These are phyloP conservation scores for Typhlichthys subterraneus DNA, from an alignment of 2,797 vertebrate genomes.

Conservation along the genomic window DNA sequence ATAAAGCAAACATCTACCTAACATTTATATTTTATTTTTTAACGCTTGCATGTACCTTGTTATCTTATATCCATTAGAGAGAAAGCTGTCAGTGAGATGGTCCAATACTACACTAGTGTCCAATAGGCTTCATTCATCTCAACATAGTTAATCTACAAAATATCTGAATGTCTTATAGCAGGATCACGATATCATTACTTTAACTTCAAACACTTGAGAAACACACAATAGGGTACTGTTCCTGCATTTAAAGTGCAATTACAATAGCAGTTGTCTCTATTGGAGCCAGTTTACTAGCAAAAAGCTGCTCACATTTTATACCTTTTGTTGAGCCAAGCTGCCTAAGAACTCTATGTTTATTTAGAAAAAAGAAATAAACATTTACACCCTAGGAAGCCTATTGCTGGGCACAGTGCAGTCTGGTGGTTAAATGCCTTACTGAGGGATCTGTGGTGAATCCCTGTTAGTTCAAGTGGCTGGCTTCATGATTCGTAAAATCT, in stretches of 20 bases:
- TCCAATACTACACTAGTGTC: no score
- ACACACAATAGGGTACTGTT: neutral
- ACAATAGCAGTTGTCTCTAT: neutral
- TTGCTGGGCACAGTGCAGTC: slow-evolving; percentile 1
- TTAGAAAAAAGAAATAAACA: neutral
- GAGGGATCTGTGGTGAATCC: neutral
- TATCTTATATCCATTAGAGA: neutral
- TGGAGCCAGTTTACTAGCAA: neutral
- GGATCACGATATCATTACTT: neutral
- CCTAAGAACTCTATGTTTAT: no score
- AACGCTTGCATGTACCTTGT: no score
- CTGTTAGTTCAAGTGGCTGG: slow-evolving; percentile 9
- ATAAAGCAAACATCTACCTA: slow-evolving; percentile 50
- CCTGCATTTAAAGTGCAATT: neutral
- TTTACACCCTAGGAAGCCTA: slow-evolving; percentile 1
- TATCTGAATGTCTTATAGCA: neutral
- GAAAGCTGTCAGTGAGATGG: neutral
- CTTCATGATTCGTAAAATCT: slow-evolving; percentile 7
- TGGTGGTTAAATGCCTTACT: neutral
- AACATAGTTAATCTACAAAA: neutral
- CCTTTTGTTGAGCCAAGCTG: neutral
- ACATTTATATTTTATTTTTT: slow-evolving; percentile 11
- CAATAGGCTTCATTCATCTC: neutral
- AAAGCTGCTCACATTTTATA: neutral
- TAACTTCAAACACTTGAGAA: neutral